These are phyloP conservation scores for Thumatha senex DNA, from an alignment of 2,888 invertebrate species.

Conservation along the genomic window DNA sequence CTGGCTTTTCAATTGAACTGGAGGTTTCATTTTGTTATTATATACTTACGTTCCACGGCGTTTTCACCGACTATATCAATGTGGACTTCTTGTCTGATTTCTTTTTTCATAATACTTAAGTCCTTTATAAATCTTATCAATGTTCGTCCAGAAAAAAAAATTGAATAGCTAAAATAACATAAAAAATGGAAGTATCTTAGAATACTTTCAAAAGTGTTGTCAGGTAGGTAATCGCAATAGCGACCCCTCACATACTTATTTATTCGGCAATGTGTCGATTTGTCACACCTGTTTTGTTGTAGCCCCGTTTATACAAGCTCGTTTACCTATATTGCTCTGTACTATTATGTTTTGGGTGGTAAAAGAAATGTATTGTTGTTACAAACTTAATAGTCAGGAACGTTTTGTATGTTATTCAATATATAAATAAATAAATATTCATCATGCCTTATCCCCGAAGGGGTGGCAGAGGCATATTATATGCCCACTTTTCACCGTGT, in stretches of 20 bases:
- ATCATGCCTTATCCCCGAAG: too few relatives aligned
- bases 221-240: slow-evolving; percentile 18
- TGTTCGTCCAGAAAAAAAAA: too few relatives aligned
- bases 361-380: slow-evolving; percentile 24
- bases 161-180: too few relatives aligned
- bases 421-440: not conserved
- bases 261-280: slow-evolving; percentile 36
- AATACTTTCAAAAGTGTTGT: slow-evolving; percentile 6
- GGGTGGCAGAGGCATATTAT: too few relatives aligned
- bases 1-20: not conserved
- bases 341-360: slow-evolving; percentile 28
- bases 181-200: too few relatives aligned
- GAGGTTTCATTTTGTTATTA: not conserved
- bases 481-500: too few relatives aligned
- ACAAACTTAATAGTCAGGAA: slow-evolving; percentile 12
- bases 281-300: slow-evolving; percentile 34
- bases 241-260: slow-evolving; percentile 24
- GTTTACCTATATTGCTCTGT: slow-evolving; percentile 29
- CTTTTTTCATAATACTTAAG: too few relatives aligned
- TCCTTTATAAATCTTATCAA: too few relatives aligned
- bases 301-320: slow-evolving; percentile 26
- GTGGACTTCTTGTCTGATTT: too few relatives aligned
- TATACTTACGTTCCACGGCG: too few relatives aligned
- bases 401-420: slow-evolving; percentile 1
- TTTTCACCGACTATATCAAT: too few relatives aligned